Evolutionary conservation across 2,113 vertebrate species (phyloP).

Genomic region (Protomyctophum bolini): DNA sequence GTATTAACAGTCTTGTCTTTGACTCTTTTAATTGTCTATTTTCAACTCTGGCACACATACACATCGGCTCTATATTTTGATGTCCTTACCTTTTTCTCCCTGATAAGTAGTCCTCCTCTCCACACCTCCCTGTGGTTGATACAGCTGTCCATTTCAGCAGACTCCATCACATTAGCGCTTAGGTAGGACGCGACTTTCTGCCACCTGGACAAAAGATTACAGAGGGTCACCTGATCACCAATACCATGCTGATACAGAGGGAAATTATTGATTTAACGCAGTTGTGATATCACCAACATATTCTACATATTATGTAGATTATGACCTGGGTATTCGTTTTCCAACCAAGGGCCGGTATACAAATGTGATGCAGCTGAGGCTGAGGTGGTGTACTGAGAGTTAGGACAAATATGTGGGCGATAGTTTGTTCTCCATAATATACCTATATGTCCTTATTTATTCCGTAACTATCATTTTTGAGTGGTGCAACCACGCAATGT

Average conservation of each 20-base stretch:
- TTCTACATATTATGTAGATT: too few species aligned
- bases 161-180: slow-evolving; percentile 44
- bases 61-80: background rate
- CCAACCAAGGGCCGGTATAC: too few species aligned
- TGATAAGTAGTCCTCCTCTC: slow-evolving; percentile 67
- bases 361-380: too few species aligned
- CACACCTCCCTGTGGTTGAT: slow-evolving; percentile 56
- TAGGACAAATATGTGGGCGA: too few species aligned
- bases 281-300: background rate
- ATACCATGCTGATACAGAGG: background rate
- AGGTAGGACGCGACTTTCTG: slow-evolving; percentile 60
- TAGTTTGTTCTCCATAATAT: too few species aligned
- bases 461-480: too few species aligned
- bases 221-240: background rate
- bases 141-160: slow-evolving; percentile 35
- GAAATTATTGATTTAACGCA: background rate
- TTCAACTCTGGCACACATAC: too few species aligned
- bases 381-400: too few species aligned
- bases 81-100: slow-evolving; percentile 68
- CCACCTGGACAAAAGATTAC: slow-evolving; percentile 54
- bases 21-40: background rate
- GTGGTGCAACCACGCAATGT: too few species aligned
- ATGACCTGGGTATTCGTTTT: too few species aligned
- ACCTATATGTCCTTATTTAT: too few species aligned
- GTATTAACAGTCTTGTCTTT: background rate